Conservation (phyloP, 2,797 vertebrate species). For the Betta splendens region DNA sequence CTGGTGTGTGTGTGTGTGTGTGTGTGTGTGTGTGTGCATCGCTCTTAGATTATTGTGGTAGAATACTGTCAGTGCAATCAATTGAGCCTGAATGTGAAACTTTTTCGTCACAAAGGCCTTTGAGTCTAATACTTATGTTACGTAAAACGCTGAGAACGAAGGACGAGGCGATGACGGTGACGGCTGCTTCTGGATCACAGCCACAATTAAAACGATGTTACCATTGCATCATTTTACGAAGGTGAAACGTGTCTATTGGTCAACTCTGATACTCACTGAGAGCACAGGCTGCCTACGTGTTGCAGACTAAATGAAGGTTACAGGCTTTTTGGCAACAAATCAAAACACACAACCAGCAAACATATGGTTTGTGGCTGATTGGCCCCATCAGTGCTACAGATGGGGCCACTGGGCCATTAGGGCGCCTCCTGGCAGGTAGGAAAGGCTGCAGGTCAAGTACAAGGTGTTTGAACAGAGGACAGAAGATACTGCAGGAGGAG, state of each 20-base stretch:
- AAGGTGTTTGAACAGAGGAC: slow-evolving; percentile 27
- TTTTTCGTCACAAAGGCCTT: background rate
- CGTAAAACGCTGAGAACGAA: slow-evolving; percentile 1
- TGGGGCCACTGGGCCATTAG: slow-evolving; percentile 51
- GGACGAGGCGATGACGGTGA: too few relatives aligned
- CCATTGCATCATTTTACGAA: too few relatives aligned
- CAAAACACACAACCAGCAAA: slow-evolving; percentile 16
- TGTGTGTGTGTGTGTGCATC: background rate
- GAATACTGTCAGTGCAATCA: slow-evolving; percentile 10
- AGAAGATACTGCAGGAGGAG: background rate
- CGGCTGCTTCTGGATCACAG: too few relatives aligned
- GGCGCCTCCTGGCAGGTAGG: slow-evolving; percentile 48
- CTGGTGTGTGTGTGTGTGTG: background rate
- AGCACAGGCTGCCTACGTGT: slow-evolving; percentile 2
- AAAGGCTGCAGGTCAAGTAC: slow-evolving; percentile 41
- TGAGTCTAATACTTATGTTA: background rate
- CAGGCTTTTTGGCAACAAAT: slow-evolving; percentile 4
- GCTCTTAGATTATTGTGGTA: slow-evolving; percentile 20
- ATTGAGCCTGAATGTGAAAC: slow-evolving; percentile 6
- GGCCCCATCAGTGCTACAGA: slow-evolving; percentile 51
- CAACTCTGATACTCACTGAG: too few relatives aligned
- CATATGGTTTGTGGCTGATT: slow-evolving; percentile 47
- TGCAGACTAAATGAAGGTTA: slow-evolving; percentile 22
- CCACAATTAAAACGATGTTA: too few relatives aligned
- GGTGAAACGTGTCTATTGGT: too few relatives aligned